Conservation (phyloP, 2,888 invertebrate genomes). For the Acholoe squamosa region DNA sequence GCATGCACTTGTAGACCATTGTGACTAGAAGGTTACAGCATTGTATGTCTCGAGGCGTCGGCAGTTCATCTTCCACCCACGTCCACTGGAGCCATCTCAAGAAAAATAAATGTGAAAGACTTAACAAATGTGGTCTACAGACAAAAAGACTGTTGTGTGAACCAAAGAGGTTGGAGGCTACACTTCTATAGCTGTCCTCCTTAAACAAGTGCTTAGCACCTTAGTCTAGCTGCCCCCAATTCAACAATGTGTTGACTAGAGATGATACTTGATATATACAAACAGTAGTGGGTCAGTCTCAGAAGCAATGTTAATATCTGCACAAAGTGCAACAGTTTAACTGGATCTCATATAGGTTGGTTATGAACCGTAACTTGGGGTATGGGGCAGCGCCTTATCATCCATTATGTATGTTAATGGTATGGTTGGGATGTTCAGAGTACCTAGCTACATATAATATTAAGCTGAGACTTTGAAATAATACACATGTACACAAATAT, state of each 20-base stretch:
- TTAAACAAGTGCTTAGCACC: neutral
- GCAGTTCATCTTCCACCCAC: slow-evolving; percentile 12
- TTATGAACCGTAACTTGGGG: slow-evolving; percentile 16
- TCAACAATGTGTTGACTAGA: neutral
- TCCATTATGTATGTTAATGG: neutral
- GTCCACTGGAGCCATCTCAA: neutral
- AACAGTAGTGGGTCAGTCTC: neutral
- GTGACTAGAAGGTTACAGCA: neutral
- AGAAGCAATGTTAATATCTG: slow-evolving; percentile 16
- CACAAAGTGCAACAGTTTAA: slow-evolving; percentile 37
- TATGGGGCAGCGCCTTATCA: too few species aligned
- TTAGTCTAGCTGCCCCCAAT: neutral
- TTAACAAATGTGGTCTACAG: neutral
- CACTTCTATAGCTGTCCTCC: neutral
- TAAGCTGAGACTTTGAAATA: too few species aligned
- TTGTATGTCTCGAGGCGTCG: neutral
- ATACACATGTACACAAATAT: too few species aligned
- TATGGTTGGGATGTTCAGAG: neutral
- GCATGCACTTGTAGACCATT: neutral
- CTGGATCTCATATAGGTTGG: slow-evolving; percentile 35
- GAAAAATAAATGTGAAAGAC: neutral
- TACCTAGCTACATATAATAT: neutral
- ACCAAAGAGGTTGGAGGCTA: neutral
- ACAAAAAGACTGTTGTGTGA: neutral
- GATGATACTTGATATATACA: neutral